Percentiles rank a stretch among this genome's conserved stretches.
Evolutionary conservation across 2,797 vertebrate species (phyloP).

Genomic region (Gymnocypris eckloni): DNA sequence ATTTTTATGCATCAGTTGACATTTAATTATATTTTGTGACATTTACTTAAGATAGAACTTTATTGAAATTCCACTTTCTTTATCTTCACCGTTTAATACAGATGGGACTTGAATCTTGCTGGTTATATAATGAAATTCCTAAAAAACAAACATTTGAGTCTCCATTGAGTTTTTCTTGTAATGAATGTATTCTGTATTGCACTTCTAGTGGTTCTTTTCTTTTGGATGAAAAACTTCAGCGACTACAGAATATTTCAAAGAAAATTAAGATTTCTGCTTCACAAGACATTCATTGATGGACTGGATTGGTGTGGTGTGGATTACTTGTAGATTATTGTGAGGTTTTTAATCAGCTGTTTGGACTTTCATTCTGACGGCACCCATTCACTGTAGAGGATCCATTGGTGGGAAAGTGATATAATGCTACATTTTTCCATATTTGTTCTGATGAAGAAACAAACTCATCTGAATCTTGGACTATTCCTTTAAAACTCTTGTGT

Average conservation of each 20-base stretch:
- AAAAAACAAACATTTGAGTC: not conserved
- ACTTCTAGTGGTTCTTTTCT: not conserved
- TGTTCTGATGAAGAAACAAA: not conserved
- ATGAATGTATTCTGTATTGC: not conserved
- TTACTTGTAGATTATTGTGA: too few species aligned
- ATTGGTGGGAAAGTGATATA: not conserved
- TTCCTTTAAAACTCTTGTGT: not conserved
- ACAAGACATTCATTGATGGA: not conserved
- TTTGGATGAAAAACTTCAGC: not conserved
- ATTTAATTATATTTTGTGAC: conserved; percentile 21
- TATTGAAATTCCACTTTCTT: not conserved
- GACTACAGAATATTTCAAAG: not conserved
- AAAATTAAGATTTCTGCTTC: too few species aligned
- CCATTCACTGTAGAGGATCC: not conserved
- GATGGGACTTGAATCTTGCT: not conserved
- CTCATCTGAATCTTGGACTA: not conserved
- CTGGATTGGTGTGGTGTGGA: too few species aligned
- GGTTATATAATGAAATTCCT: not conserved
- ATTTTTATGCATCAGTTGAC: not conserved
- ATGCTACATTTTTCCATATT: not conserved
- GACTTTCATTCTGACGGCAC: not conserved
- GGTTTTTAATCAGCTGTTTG: too few species aligned
- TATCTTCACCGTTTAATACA: not conserved
- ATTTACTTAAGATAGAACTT: not conserved
- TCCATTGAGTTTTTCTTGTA: not conserved